Evolutionary conservation across 2,113 vertebrate genomes (phyloP).

Genomic region (Phaethon lepturus): DNA sequence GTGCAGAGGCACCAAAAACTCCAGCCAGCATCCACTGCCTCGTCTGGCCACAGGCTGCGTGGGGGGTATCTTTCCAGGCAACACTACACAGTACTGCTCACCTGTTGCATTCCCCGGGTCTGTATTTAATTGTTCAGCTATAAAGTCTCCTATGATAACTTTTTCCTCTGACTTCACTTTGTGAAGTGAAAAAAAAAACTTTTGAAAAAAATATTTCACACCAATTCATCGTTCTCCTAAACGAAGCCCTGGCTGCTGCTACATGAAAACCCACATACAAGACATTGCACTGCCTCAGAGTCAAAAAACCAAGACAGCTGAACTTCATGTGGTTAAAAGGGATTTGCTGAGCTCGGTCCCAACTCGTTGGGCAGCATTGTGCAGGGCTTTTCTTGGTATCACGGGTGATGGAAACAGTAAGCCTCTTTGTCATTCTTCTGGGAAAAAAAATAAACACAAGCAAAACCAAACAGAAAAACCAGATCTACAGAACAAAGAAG

Average conservation of each 20-base stretch:
- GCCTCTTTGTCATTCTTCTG: background rate
- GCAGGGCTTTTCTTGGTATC: conserved; percentile 1
- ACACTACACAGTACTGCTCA: background rate
- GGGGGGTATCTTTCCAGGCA: background rate
- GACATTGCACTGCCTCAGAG: background rate
- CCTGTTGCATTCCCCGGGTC: background rate
- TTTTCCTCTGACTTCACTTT: background rate
- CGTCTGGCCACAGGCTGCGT: background rate
- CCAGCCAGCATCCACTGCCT: background rate
- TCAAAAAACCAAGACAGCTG: background rate
- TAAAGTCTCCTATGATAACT: background rate
- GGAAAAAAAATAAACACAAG: background rate
- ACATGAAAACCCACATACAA: rapidly evolving
- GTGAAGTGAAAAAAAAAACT: background rate
- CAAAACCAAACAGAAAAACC: conserved; percentile 1
- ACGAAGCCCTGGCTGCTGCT: background rate
- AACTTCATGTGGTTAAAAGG: background rate
- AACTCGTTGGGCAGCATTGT: background rate
- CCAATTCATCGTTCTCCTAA: background rate
- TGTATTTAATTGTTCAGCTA: background rate
- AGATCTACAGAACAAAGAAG: background rate
- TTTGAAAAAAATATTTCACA: too few relatives aligned
- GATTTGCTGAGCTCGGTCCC: background rate
- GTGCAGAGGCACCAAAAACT: background rate
- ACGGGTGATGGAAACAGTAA: background rate